These are phyloP conservation scores for Trissonchulus sp. DNA, from an alignment of 2,888 invertebrate genomes.

Conservation along the genomic window DNA sequence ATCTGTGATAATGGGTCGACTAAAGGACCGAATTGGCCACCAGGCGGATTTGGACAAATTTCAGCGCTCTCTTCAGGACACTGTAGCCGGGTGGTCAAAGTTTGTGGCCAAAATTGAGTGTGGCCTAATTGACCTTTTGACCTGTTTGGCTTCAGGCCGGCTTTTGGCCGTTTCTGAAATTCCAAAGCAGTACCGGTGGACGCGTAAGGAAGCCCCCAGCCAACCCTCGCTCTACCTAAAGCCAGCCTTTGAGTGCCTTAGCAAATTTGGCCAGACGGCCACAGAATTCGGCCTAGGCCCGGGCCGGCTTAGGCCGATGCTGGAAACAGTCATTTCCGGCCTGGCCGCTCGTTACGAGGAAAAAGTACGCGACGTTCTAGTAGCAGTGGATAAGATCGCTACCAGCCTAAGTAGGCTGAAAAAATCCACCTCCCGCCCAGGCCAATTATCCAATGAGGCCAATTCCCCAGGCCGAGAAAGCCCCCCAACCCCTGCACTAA, in stretches of 20 bases:
- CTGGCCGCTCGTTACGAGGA: neutral
- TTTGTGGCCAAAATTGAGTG: neutral
- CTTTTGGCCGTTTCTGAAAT: conserved; percentile 69
- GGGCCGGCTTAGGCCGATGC: conserved; percentile 40
- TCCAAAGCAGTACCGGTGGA: conserved; percentile 70
- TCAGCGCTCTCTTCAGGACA: no score
- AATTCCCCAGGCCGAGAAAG: conserved; percentile 65
- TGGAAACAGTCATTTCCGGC: neutral
- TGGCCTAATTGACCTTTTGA: neutral
- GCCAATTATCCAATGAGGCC: neutral
- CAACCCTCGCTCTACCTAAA: conserved; percentile 74
- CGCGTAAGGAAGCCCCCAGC: conserved; percentile 61
- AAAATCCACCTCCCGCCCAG: conserved; percentile 55
- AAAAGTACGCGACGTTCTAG: conserved; percentile 64
- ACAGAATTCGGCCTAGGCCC: conserved; percentile 42
- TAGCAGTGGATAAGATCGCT: conserved; percentile 88
- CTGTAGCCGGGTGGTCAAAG: neutral
- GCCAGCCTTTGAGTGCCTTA: conserved; percentile 61
- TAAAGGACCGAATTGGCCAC: neutral
- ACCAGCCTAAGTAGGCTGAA: conserved; percentile 84
- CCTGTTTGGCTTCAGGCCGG: neutral
- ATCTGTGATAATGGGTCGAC: neutral
- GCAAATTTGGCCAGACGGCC: conserved; percentile 60
- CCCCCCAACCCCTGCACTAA: conserved; percentile 53
- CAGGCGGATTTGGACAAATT: no score